phyloP scores from a whole-genome alignment of 1,140 invertebrate genomes.

The Hermetia illucens region DNA sequence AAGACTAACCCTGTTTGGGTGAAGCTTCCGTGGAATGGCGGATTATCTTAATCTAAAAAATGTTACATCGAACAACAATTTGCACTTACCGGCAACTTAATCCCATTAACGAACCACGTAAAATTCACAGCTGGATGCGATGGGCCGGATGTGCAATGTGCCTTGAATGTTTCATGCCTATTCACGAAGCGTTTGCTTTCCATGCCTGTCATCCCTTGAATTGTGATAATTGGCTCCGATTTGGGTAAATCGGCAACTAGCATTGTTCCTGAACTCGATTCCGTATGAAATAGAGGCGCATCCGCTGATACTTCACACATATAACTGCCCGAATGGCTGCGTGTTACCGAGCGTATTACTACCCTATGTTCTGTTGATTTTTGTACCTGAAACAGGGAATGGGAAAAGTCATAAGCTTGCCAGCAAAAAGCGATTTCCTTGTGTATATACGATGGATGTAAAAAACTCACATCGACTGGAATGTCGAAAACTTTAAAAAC shows the following conservation, averaged over 20 bases:
- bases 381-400: constrained; percentile 29
- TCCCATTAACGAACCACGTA: constrained; percentile 5
- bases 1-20: no score
- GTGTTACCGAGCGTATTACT: constrained; percentile 36
- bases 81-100: constrained; percentile 1
- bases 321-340: constrained; percentile 49
- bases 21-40: no score
- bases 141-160: neutral
- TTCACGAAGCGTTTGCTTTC: constrained; percentile 3
- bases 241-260: constrained; percentile 33
- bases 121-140: constrained; percentile 5
- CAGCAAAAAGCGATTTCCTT: neutral
- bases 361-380: constrained; percentile 39
- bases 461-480: constrained; percentile 57
- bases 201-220: neutral
- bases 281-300: constrained; percentile 52
- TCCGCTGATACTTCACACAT: constrained; percentile 65
- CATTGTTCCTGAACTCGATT: constrained; percentile 42
- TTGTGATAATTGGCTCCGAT: neutral
- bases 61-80: neutral
- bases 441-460: neutral
- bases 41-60: no score
- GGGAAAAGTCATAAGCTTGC: neutral
- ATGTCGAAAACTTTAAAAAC: constrained; percentile 50
- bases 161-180: constrained; percentile 2